A percentile compares a stretch with the other conserved stretches of the same genome.
Evolutionary conservation across 2,113 vertebrate species (phyloP).

Genomic region (Eleginops maclovinus): DNA sequence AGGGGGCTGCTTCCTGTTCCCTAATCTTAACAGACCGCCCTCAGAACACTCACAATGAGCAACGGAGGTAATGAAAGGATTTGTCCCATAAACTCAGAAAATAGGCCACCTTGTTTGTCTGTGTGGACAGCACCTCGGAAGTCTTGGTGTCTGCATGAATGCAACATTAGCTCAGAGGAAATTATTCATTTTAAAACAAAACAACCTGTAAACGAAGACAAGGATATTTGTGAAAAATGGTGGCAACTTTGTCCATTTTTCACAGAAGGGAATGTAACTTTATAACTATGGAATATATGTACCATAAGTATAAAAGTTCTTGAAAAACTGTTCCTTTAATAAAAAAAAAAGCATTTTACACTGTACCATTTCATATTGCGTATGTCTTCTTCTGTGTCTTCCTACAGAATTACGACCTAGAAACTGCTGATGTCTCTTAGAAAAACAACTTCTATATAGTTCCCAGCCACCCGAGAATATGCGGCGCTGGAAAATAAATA

Average conservation of each 20-base stretch:
- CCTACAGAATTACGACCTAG: conserved; percentile 55
- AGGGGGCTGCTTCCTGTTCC: conserved; percentile 82
- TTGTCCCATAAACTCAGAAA: conserved; percentile 61
- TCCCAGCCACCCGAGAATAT: conserved; percentile 57
- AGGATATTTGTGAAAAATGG: conserved; percentile 1
- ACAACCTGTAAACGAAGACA: background rate
- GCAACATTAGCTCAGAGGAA: conserved; percentile 12
- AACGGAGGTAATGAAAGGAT: conserved; percentile 70
- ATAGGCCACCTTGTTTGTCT: conserved; percentile 51
- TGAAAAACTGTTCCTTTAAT: conserved; percentile 36
- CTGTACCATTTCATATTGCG: conserved; percentile 21
- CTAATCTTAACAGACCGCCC: conserved; percentile 76
- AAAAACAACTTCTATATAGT: conserved; percentile 79
- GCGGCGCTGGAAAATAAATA: conserved; percentile 76
- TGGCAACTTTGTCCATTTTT: background rate
- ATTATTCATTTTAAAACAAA: background rate
- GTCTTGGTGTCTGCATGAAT: conserved; percentile 17
- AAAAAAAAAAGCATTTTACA: conserved; percentile 36
- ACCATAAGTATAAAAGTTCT: conserved; percentile 34
- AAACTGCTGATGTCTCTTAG: conserved; percentile 79
- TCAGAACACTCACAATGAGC: conserved; percentile 72
- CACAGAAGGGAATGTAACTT: conserved; percentile 12
- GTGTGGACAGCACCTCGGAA: conserved; percentile 30
- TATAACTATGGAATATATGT: conserved; percentile 9
- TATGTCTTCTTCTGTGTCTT: conserved; percentile 38